These are phyloP conservation scores for Nibea coibor DNA, from an alignment of 2,113 vertebrate genomes.

Conservation along the genomic window DNA sequence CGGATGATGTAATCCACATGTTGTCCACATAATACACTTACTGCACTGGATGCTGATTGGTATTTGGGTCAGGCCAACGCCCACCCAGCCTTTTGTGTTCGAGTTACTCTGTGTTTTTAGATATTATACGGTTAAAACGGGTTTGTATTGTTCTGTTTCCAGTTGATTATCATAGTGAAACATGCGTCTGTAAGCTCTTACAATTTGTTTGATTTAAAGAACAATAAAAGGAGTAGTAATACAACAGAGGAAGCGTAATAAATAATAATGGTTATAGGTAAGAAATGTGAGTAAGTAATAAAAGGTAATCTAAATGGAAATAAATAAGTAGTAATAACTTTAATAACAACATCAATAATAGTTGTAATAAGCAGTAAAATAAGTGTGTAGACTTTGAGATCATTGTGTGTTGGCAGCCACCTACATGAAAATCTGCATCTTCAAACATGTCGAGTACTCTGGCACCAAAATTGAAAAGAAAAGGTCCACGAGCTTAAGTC, in stretches of 20 bases:
- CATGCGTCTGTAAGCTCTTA: too few relatives aligned
- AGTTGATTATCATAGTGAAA: neutral
- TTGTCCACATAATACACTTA: neutral
- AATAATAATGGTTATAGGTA: too few relatives aligned
- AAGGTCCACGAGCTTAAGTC: neutral
- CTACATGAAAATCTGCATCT: neutral
- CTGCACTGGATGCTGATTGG: neutral
- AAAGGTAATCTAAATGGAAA: too few relatives aligned
- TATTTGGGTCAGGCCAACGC: neutral
- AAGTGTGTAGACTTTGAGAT: neutral
- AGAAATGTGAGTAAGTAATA: too few relatives aligned
- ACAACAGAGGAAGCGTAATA: too few relatives aligned
- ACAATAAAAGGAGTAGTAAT: too few relatives aligned
- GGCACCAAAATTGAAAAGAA: neutral
- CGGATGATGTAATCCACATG: constrained; percentile 14
- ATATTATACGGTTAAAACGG: neutral
- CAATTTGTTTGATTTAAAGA: too few relatives aligned
- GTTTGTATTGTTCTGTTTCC: neutral
- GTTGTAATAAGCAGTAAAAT: too few relatives aligned
- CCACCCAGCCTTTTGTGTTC: neutral
- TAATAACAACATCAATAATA: too few relatives aligned
- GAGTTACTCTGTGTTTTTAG: neutral
- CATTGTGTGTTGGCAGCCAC: neutral
- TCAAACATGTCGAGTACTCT: neutral
- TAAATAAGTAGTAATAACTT: too few relatives aligned